Evolutionary conservation across 2,113 vertebrate species (phyloP), one percentile per base, ranked within the genome.

Genomic region (Arvicanthis niloticus): DNA sequence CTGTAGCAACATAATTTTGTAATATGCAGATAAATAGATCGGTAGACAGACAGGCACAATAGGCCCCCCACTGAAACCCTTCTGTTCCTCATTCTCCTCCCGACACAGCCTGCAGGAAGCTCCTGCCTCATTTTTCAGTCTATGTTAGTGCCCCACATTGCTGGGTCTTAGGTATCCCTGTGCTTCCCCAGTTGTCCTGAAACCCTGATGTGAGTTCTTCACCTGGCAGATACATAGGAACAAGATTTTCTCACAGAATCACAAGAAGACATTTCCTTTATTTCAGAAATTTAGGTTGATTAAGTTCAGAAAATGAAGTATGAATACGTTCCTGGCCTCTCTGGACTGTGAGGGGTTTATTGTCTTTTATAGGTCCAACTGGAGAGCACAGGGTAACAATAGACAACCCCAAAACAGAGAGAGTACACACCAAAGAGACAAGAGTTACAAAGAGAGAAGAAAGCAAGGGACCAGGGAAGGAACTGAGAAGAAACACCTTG

Each of bases 21-120:
- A 67, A 85, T 21, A 76, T 8, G 48, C 4, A 5, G 75, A 40
- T 26, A 31, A 40, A 42, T 75, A 53, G 19, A 81, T 12, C 70
- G 40, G 45, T 67, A 86, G 26, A 40, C 58, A 51, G 67, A 40
- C 10, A 89, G 93, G 60, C 60, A 45, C 19, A 42, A 4, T 58
- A 48, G 68, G 31, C 0, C 3, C 31, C 58, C 51, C 48, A 51
- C 45, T 88, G 7, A 22, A 67, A n/a, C 16, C 24, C 40, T 60
- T 31, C 22, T 76, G 22, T 72, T 5, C 65, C 45, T 88, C 68
- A 17, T 73, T 37, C 13, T 12, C 4, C 26, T 34, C 12, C 9
- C 51, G 5, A 5, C 4, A 0, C 5, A 29, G 11, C 10, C 34
- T 31, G 2, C 7, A 56, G 40, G 58, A 45, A n/a, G 10, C 8